phyloP scores from a whole-genome alignment of 2,797 vertebrate genomes.

The Myotis findleyi region DNA sequence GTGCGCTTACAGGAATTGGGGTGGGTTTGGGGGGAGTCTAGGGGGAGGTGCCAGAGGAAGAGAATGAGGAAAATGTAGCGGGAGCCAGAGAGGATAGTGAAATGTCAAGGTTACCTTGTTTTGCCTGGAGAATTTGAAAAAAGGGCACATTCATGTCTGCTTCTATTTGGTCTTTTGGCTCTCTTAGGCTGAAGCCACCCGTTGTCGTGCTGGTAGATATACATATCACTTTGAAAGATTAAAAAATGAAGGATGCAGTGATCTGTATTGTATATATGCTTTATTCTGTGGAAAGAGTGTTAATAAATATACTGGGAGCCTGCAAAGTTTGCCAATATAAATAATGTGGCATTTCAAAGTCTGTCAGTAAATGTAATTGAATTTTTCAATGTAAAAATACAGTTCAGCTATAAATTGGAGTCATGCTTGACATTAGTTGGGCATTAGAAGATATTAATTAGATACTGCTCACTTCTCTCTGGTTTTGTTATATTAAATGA shows the following conservation, averaged over 20 bases:
- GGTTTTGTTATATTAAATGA: constrained; percentile 83
- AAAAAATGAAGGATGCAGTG: constrained; percentile 87
- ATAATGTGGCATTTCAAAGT: constrained; percentile 88
- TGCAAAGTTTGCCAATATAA: constrained; percentile 87
- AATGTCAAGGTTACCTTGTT: constrained; percentile 88
- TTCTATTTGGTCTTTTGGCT: constrained; percentile 85
- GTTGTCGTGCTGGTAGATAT: constrained; percentile 77
- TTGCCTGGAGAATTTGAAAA: constrained; percentile 83
- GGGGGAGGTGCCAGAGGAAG: constrained; percentile 60
- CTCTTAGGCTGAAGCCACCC: constrained; percentile 75
- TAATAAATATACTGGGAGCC: constrained; percentile 86
- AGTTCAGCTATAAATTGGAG: constrained; percentile 86
- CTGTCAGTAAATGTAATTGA: constrained; percentile 88
- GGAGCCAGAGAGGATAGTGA: constrained; percentile 69
- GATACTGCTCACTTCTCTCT: constrained; percentile 78
- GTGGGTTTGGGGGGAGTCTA: neutral
- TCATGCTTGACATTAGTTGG: constrained; percentile 86
- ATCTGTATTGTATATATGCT: constrained; percentile 86
- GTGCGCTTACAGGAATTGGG: neutral
- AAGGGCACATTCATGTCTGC: constrained; percentile 82
- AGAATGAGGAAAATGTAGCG: constrained; percentile 64
- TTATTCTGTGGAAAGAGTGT: constrained; percentile 84
- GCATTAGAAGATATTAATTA: constrained; percentile 88
- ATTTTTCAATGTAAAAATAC: constrained; percentile 88
- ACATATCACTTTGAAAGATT: constrained; percentile 86